phyloP scores from a whole-genome alignment of 2,888 invertebrate genomes.

The Latrodectus hesperus region DNA sequence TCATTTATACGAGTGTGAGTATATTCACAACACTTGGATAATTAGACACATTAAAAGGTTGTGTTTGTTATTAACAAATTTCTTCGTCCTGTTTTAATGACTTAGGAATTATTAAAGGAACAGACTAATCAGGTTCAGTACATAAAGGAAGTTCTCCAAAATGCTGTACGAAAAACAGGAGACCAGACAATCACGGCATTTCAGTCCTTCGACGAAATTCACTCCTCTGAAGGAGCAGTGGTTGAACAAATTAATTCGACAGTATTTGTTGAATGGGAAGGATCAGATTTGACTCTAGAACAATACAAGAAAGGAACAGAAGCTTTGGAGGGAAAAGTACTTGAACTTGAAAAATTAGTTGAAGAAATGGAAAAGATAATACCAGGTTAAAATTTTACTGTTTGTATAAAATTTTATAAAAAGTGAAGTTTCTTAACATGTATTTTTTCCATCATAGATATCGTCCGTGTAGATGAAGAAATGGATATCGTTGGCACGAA shows the following conservation, averaged over 20 bases:
- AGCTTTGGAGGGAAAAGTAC: conserved; percentile 15
- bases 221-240: neutral
- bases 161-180: conserved; percentile 39
- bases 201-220: conserved; percentile 27
- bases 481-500: conserved; percentile 58
- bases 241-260: neutral
- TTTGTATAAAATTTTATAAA: neutral
- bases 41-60: neutral
- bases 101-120: conserved; percentile 18
- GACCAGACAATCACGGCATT: conserved; percentile 36
- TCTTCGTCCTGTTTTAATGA: neutral
- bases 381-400: conserved; percentile 22
- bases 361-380: conserved; percentile 35
- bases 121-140: conserved; percentile 24
- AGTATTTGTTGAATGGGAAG: conserved; percentile 53
- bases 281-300: conserved; percentile 39
- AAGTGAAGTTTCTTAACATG: neutral
- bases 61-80: neutral
- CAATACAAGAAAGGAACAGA: conserved; percentile 47
- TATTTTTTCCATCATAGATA: conserved; percentile 21
- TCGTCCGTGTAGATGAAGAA: conserved; percentile 52
- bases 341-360: conserved; percentile 34
- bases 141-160: conserved; percentile 14
- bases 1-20: neutral
- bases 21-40: too few relatives aligned